Conservation (phyloP, 2,888 invertebrate species). For the Chloroclysta siterata region DNA sequence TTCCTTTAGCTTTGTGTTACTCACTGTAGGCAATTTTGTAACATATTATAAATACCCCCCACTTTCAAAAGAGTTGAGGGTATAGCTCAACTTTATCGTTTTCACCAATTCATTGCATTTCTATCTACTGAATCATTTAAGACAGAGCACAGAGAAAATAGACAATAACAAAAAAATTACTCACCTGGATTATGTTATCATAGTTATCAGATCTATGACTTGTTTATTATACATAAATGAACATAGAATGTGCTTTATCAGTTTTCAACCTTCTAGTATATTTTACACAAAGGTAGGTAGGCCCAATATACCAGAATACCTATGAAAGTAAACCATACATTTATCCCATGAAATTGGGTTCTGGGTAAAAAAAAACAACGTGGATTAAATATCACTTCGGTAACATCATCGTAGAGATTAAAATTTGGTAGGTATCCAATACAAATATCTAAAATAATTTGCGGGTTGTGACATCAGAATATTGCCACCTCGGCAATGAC, state of each 20-base stretch:
- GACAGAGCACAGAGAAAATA: neutral
- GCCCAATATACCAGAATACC: neutral
- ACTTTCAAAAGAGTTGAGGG: neutral
- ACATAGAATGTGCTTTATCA: constrained; percentile 36
- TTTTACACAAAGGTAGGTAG: neutral
- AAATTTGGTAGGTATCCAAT: constrained; percentile 2
- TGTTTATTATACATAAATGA: neutral
- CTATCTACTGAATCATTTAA: neutral
- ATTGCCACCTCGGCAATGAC: constrained; percentile 79
- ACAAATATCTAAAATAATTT: constrained; percentile 45
- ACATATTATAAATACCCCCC: too few species aligned
- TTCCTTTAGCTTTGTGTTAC: too few species aligned
- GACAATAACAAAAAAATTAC: neutral
- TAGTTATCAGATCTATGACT: constrained; percentile 2
- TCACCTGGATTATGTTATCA: constrained; percentile 7
- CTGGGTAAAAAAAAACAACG: neutral
- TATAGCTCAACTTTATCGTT: neutral
- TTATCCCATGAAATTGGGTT: neutral
- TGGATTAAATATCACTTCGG: neutral
- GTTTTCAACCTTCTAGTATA: constrained; percentile 19
- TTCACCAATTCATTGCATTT: neutral
- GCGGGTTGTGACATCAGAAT: constrained; percentile 67
- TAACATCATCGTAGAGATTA: constrained; percentile 23
- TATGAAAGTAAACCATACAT: neutral
- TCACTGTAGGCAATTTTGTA: too few species aligned